phyloP scores from a whole-genome alignment of 2,797 vertebrate species.

The Pelobates cultripes region DNA sequence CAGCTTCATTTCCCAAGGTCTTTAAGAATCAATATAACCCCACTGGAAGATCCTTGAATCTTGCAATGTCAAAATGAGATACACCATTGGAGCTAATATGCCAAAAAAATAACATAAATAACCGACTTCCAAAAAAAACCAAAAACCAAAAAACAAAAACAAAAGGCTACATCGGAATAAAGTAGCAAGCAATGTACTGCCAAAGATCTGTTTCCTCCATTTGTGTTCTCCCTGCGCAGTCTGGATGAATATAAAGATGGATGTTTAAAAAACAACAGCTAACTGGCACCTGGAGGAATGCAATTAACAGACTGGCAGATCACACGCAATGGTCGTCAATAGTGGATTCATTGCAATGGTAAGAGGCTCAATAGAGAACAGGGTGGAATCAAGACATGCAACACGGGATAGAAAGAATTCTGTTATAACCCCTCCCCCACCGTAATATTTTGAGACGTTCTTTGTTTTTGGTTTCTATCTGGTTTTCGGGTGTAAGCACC shows the following conservation, averaged over 20 bases:
- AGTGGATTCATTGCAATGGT: slow-evolving; percentile 25
- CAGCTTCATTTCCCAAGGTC: background rate
- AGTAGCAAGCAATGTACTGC: too few species aligned
- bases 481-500: too few species aligned
- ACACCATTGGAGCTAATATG: too few species aligned
- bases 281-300: slow-evolving; percentile 9
- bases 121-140: background rate
- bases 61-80: too few species aligned
- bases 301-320: slow-evolving; percentile 24
- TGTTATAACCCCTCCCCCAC: too few species aligned
- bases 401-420: too few species aligned
- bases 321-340: slow-evolving; percentile 3
- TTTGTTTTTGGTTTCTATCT: too few species aligned
- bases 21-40: background rate
- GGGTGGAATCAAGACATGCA: background rate
- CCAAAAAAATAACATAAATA: background rate
- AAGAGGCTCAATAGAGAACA: slow-evolving; percentile 10
- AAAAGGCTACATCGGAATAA: background rate
- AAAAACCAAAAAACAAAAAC: too few species aligned
- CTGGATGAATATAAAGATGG: slow-evolving; percentile 9
- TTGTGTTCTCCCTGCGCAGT: background rate
- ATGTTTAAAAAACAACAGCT: slow-evolving; percentile 19
- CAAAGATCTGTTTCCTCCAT: background rate
- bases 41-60: too few species aligned
- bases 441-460: too few species aligned